A percentile compares a stretch with the other conserved stretches of the same genome.
These are phyloP conservation scores for Clitarchus hookeri DNA, from an alignment of 2,888 invertebrate genomes.

Conservation along the genomic window DNA sequence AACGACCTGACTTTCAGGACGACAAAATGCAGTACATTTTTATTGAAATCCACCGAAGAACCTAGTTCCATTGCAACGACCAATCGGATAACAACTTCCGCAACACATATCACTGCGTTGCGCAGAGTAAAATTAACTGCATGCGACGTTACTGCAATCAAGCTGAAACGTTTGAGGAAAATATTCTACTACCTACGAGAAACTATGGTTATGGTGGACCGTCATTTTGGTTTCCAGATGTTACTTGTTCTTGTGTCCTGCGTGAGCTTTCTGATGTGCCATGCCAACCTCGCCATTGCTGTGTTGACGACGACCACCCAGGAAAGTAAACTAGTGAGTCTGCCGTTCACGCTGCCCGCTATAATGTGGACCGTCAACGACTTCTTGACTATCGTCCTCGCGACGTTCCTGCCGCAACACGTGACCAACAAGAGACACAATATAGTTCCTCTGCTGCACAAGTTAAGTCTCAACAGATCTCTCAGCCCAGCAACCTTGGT, in stretches of 20 bases:
- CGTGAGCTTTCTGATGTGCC: background rate
- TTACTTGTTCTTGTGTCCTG: background rate
- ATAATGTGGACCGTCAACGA: background rate
- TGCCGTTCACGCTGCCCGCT: background rate
- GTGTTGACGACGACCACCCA: background rate
- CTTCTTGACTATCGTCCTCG: background rate
- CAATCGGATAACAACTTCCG: background rate
- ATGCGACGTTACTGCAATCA: too few relatives aligned
- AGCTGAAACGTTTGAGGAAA: background rate
- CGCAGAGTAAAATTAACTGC: background rate
- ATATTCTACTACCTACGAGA: background rate
- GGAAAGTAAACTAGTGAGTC: background rate
- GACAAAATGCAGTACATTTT: background rate
- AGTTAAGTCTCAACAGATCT: background rate
- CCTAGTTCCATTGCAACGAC: background rate
- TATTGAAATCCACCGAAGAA: background rate
- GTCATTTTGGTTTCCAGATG: background rate
- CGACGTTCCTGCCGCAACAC: background rate
- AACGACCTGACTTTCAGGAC: background rate
- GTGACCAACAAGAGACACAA: background rate
- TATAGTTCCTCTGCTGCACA: background rate
- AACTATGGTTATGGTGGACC: background rate
- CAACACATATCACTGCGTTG: background rate
- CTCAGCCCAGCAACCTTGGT: background rate
- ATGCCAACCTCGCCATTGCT: background rate